Evolutionary conservation across 2,888 invertebrate genomes (phyloP).

Genomic region (Athalia rosae): DNA sequence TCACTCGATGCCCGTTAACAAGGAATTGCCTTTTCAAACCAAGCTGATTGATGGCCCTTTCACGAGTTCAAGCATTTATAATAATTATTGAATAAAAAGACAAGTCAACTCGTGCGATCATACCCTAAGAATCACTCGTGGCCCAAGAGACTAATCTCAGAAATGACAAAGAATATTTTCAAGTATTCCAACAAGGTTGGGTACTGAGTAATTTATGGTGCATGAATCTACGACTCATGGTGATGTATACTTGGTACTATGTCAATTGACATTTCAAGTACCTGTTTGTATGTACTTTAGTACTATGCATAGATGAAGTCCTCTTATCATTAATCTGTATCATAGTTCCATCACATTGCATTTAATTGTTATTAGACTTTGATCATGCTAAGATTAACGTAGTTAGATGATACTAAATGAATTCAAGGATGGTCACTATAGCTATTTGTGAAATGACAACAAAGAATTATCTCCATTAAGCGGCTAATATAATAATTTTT

Average conservation of each 20-base stretch:
- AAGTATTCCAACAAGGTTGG: slow-evolving; percentile 1
- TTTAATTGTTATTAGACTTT: slow-evolving; percentile 16
- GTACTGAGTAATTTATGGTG: background rate
- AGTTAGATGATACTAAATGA: slow-evolving; percentile 11
- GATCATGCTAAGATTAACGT: slow-evolving; percentile 19
- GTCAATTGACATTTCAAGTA: slow-evolving; percentile 1
- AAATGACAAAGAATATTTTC: slow-evolving; percentile 1
- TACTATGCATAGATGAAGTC: slow-evolving; percentile 11
- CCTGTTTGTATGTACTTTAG: slow-evolving; percentile 3
- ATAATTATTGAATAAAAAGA: background rate
- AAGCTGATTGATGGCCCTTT: slow-evolving; percentile 35
- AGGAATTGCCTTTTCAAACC: slow-evolving; percentile 22
- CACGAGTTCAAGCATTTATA: background rate
- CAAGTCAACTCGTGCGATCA: background rate
- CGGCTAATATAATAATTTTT: slow-evolving; percentile 10
- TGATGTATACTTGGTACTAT: slow-evolving; percentile 1
- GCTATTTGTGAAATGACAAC: slow-evolving; percentile 10
- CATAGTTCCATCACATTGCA: slow-evolving; percentile 5
- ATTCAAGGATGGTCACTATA: background rate
- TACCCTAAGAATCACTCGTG: background rate
- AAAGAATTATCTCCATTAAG: background rate
- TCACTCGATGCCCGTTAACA: background rate
- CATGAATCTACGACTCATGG: slow-evolving; percentile 9
- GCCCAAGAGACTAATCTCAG: background rate
- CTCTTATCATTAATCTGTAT: slow-evolving; percentile 23